A percentile compares a stretch with the other conserved stretches of the same genome.
Evolutionary conservation across 2,113 vertebrate genomes (phyloP).

Genomic region (Psittacula cyanocephala): DNA sequence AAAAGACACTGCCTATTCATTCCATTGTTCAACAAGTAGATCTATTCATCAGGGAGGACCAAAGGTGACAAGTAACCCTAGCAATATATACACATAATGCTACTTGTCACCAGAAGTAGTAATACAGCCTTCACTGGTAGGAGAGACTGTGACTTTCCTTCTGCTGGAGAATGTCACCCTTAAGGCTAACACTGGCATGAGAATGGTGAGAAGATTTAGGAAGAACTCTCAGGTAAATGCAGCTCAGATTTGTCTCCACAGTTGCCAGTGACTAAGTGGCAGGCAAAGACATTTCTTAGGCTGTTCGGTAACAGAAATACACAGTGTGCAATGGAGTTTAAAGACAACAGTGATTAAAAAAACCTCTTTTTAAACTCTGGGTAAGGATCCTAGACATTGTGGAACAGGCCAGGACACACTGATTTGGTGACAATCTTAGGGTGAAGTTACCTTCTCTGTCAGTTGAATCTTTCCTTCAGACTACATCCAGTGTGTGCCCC

Average conservation of each 20-base stretch:
- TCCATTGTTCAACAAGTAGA: neutral
- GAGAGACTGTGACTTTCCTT: neutral
- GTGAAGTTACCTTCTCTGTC: neutral
- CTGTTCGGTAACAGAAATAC: neutral
- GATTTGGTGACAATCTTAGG: neutral
- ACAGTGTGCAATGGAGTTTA: neutral
- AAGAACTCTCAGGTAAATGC: neutral
- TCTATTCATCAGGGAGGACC: neutral
- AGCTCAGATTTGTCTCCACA: neutral
- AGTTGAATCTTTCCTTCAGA: neutral
- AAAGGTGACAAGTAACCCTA: neutral
- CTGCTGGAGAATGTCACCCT: neutral
- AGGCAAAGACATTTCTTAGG: neutral
- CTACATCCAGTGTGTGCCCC: neutral
- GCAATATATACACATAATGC: neutral
- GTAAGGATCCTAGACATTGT: neutral
- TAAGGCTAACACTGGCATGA: neutral
- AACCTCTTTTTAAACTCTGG: neutral
- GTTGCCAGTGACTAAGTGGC: neutral
- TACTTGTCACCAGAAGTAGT: neutral
- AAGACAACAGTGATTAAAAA: neutral
- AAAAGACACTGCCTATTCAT: neutral
- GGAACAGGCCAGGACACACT: neutral
- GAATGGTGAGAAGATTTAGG: neutral
- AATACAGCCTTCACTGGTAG: neutral